These are phyloP conservation scores for Metopia argyrocephala DNA, from an alignment of 2,888 invertebrate species.

Conservation along the genomic window DNA sequence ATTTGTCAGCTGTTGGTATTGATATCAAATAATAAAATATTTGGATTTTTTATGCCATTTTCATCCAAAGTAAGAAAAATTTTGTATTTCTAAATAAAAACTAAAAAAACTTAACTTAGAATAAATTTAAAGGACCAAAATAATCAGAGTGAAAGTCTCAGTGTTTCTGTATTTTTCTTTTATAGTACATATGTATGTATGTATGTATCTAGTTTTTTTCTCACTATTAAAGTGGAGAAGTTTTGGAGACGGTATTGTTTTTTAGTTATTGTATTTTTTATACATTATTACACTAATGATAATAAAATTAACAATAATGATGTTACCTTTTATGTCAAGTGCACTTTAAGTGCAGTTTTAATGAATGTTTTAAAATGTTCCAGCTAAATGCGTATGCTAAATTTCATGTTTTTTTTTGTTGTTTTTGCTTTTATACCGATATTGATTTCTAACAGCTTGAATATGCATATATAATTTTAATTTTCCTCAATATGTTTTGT, in stretches of 20 bases:
- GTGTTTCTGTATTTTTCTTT: slow-evolving; percentile 5
- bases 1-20: slow-evolving; percentile 49
- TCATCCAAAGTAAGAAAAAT: not conserved
- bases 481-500: slow-evolving; percentile 2
- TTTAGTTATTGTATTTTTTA: not conserved
- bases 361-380: slow-evolving; percentile 2
- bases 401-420: not conserved
- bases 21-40: slow-evolving; percentile 16
- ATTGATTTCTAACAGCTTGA: slow-evolving; percentile 16
- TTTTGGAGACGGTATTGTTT: not conserved
- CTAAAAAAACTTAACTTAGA: not conserved
- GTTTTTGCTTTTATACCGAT: not conserved
- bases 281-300: not conserved
- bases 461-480: not conserved
- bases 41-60: slow-evolving; percentile 19
- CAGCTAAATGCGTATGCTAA: not conserved
- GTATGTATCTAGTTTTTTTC: not conserved
- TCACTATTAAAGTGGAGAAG: not conserved
- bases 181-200: not conserved
- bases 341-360: slow-evolving; percentile 47
- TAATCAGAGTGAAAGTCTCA: slow-evolving; percentile 52
- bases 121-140: not conserved
- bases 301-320: not conserved
- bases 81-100: not conserved
- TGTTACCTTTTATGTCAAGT: slow-evolving; percentile 41